phyloP scores from a whole-genome alignment of 2,797 vertebrate species.

The Centropyge bicolor region DNA sequence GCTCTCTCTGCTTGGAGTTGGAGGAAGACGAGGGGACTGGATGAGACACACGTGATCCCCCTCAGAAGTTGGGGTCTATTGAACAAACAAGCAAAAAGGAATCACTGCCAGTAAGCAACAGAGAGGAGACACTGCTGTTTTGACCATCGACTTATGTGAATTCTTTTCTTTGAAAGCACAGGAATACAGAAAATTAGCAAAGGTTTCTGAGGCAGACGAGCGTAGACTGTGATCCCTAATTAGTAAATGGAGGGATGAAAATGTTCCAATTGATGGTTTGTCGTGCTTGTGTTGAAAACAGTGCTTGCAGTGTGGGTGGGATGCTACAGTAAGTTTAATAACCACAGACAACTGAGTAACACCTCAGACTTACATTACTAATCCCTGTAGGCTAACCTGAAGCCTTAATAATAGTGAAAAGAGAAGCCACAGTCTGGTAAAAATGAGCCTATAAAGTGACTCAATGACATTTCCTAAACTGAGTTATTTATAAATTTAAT shows the following conservation, averaged over 20 bases:
- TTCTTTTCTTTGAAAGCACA: neutral
- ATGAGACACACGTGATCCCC: conserved; percentile 26
- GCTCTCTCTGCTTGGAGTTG: conserved; percentile 22
- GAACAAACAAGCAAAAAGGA: conserved; percentile 20
- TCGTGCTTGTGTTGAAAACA: neutral
- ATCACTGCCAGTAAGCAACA: conserved; percentile 56
- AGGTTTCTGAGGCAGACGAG: neutral
- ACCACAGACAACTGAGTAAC: neutral
- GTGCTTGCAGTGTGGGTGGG: neutral
- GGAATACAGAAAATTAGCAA: neutral
- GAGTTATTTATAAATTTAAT: conserved; percentile 48
- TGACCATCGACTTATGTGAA: neutral
- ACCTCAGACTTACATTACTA: neutral
- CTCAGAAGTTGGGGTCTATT: conserved; percentile 23
- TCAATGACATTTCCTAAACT: conserved; percentile 42
- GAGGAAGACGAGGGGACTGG: conserved; percentile 27
- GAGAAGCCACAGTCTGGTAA: neutral
- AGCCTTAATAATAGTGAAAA: conserved; percentile 6
- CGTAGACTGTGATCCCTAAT: neutral
- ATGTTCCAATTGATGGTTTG: too few relatives aligned
- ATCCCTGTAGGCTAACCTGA: neutral
- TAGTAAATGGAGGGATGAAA: neutral
- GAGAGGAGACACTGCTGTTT: neutral
- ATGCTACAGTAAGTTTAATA: conserved; percentile 6
- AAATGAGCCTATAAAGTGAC: conserved; percentile 10